Evolutionary conservation across 2,888 invertebrate genomes (phyloP).

Genomic region (Auanema freiburgensis): DNA sequence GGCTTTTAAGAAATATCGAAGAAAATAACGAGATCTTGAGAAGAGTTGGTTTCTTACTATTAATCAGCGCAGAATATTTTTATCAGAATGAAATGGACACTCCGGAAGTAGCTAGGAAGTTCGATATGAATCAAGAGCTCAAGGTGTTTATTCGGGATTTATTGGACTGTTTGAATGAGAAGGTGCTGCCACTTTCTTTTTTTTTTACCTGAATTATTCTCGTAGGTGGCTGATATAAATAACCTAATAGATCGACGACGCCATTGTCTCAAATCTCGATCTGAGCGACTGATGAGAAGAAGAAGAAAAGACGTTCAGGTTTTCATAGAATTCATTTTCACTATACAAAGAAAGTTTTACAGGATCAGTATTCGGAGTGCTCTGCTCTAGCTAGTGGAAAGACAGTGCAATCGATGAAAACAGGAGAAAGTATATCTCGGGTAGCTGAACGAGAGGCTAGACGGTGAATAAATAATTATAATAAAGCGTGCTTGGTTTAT

Average conservation of each 20-base stretch:
- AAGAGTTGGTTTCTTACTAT: slow-evolving; percentile 8
- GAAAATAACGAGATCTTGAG: slow-evolving; percentile 66
- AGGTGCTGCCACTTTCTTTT: slow-evolving; percentile 69
- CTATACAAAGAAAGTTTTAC: slow-evolving; percentile 72
- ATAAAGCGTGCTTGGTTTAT: too few relatives aligned
- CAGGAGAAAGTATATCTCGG: slow-evolving; percentile 44
- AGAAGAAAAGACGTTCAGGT: slow-evolving; percentile 69
- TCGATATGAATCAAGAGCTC: slow-evolving; percentile 90
- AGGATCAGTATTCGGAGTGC: slow-evolving; percentile 91
- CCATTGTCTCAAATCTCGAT: slow-evolving; percentile 73
- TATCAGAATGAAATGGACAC: slow-evolving; percentile 69
- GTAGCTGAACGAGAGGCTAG: slow-evolving; percentile 58
- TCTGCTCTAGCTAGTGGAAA: slow-evolving; percentile 70
- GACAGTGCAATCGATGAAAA: slow-evolving; percentile 21
- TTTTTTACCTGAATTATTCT: background rate
- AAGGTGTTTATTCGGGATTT: slow-evolving; percentile 92
- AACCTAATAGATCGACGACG: slow-evolving; percentile 78
- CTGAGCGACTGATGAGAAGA: slow-evolving; percentile 77
- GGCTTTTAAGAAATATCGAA: slow-evolving; percentile 68
- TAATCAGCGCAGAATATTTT: background rate
- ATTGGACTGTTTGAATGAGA: slow-evolving; percentile 94
- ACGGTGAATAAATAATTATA: slow-evolving; percentile 30
- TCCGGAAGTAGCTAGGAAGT: slow-evolving; percentile 78
- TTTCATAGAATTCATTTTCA: background rate
- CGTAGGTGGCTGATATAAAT: slow-evolving; percentile 59